Evolutionary conservation across 92 coral and sea anemone genomes (phyloP).

Genomic region (Umimayanthus kanabou): DNA sequence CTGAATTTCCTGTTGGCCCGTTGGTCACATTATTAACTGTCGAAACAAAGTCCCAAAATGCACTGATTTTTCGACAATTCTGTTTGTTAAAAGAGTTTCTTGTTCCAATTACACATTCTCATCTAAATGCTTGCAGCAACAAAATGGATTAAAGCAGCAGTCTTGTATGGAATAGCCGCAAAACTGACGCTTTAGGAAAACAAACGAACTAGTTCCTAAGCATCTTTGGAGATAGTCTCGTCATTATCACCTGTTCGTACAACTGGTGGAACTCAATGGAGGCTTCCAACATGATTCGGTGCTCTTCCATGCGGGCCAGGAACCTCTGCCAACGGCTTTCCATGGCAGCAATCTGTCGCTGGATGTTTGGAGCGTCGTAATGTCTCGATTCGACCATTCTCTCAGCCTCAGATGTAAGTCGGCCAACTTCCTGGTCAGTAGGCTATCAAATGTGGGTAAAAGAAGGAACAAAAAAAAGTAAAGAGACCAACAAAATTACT

Average conservation of each 20-base stretch:
- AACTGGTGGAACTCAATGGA: constrained; percentile 94
- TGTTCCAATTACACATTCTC: no score
- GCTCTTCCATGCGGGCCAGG: constrained; percentile 90
- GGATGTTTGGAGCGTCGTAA: constrained; percentile 86
- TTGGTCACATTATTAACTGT: no score
- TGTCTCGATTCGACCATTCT: constrained; percentile 72
- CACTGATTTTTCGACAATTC: no score
- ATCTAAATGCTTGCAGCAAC: no score
- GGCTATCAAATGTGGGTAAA: constrained; percentile 59
- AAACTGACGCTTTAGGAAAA: neutral
- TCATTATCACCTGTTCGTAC: constrained; percentile 81
- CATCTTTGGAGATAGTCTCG: neutral
- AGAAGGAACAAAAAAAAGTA: neutral
- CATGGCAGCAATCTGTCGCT: constrained; percentile 83
- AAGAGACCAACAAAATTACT: neutral
- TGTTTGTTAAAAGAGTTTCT: no score
- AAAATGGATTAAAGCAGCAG: no score
- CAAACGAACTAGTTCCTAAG: neutral
- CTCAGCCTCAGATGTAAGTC: constrained; percentile 80
- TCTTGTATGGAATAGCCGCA: no score
- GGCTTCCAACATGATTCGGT: constrained; percentile 91
- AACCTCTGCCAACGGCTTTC: constrained; percentile 97
- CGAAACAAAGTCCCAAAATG: no score
- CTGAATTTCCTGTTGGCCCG: no score
- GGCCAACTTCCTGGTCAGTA: constrained; percentile 79